These are phyloP conservation scores for Rhamphomyia laevipes DNA, from an alignment of 2,888 invertebrate species.

Conservation along the genomic window DNA sequence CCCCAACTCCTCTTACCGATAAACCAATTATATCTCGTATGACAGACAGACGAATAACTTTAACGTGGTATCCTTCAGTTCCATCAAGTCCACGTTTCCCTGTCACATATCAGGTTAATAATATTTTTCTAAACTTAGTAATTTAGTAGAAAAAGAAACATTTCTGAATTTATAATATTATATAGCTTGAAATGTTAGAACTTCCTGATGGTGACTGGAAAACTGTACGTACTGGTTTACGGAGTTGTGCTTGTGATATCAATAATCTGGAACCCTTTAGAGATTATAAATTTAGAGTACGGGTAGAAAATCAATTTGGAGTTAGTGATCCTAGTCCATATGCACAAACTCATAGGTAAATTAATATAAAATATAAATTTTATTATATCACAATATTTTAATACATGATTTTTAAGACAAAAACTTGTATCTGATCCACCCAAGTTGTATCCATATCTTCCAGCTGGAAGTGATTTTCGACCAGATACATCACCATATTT, in stretches of 20 bases:
- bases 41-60: constrained; percentile 75
- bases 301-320: constrained; percentile 94
- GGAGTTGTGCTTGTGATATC: constrained; percentile 82
- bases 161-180: background rate
- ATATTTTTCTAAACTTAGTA: background rate
- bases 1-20: constrained; percentile 79
- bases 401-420: constrained; percentile 37
- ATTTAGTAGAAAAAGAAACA: background rate
- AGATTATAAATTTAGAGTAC: constrained; percentile 89
- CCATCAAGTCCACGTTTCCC: constrained; percentile 78
- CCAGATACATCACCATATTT: constrained; percentile 79
- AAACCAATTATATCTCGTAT: constrained; percentile 86
- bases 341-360: constrained; percentile 56
- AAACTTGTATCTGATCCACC: constrained; percentile 69
- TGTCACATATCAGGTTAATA: constrained; percentile 73
- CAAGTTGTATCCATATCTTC: constrained; percentile 66
- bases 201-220: constrained; percentile 89
- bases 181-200: constrained; percentile 77
- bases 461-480: constrained; percentile 69
- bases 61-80: constrained; percentile 91
- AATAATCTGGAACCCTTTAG: constrained; percentile 81
- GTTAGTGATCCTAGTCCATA: constrained; percentile 93
- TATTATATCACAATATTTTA: constrained; percentile 10
- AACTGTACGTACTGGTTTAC: constrained; percentile 70
- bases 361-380: background rate